Evolutionary conservation across 1,140 invertebrate species (phyloP).

Genomic region (Campoletis sonorensis): DNA sequence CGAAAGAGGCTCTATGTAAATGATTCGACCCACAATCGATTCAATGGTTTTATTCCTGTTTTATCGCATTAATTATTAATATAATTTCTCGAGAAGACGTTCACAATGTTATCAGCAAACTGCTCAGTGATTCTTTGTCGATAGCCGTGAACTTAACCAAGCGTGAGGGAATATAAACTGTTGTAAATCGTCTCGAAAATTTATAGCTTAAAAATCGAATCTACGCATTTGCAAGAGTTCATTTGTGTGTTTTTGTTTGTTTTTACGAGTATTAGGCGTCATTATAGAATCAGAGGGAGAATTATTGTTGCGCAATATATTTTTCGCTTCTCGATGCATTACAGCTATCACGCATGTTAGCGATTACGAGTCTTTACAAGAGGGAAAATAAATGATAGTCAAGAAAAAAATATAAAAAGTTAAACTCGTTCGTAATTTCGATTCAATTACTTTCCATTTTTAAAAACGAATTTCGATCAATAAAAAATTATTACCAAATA

Average conservation of each 20-base stretch:
- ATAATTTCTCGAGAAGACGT: not conserved
- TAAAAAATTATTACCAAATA: too few species aligned
- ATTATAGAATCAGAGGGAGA: not conserved
- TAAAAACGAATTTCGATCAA: too few species aligned
- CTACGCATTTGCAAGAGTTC: slow-evolving; percentile 5
- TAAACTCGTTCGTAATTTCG: too few species aligned
- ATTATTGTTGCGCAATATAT: slow-evolving; percentile 4
- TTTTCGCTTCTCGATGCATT: not conserved
- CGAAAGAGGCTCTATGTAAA: not conserved
- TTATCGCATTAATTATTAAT: slow-evolving; percentile 20
- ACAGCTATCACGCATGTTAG: not conserved
- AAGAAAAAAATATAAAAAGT: not conserved
- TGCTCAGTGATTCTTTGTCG: slow-evolving; percentile 16
- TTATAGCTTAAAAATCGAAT: slow-evolving; percentile 16
- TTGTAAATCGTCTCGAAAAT: slow-evolving; percentile 6
- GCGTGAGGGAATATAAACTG: not conserved
- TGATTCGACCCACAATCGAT: not conserved
- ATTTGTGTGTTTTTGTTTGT: not conserved
- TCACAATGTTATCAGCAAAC: not conserved
- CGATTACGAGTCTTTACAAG: not conserved
- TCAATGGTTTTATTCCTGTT: not conserved
- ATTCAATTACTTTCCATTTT: too few species aligned
- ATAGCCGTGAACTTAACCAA: slow-evolving; percentile 1
- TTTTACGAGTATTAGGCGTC: slow-evolving; percentile 13
- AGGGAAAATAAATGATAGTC: not conserved